Evolutionary conservation across 2,113 vertebrate species (phyloP).

Genomic region (Austrofundulus limnaeus): DNA sequence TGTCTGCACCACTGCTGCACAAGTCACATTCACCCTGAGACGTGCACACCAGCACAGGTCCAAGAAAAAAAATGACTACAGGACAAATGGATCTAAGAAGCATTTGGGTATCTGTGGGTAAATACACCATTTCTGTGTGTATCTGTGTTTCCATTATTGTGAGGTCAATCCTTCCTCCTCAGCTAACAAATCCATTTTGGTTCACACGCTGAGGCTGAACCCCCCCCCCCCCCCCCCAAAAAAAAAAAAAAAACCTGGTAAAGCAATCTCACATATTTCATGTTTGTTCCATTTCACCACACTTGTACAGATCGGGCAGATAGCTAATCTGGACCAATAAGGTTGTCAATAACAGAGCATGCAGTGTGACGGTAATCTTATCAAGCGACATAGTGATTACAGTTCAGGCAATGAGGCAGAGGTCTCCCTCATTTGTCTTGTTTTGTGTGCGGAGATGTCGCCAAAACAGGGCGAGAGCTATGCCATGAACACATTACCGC

Average conservation of each 20-base stretch:
- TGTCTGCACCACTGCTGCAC: slow-evolving; percentile 31
- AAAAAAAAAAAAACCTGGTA: too few species aligned
- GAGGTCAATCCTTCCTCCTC: not conserved
- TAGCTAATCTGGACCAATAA: slow-evolving; percentile 33
- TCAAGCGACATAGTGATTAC: slow-evolving; percentile 60
- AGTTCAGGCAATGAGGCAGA: slow-evolving; percentile 63
- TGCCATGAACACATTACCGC: slow-evolving; percentile 31
- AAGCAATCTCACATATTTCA: slow-evolving; percentile 16
- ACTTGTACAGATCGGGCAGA: slow-evolving; percentile 23
- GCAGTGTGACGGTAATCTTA: slow-evolving; percentile 56
- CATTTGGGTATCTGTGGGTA: slow-evolving; percentile 9
- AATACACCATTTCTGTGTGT: not conserved
- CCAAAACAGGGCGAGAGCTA: slow-evolving; percentile 49
- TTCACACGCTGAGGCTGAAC: not conserved
- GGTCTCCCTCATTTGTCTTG: slow-evolving; percentile 58
- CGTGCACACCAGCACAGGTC: slow-evolving; percentile 5
- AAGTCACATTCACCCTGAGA: slow-evolving; percentile 43
- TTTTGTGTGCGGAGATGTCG: slow-evolving; percentile 45
- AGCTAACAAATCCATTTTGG: not conserved
- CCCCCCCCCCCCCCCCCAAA: too few species aligned
- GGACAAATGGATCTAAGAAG: not conserved
- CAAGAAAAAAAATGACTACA: not conserved
- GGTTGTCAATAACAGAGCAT: slow-evolving; percentile 48
- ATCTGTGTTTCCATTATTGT: not conserved
- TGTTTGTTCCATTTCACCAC: slow-evolving; percentile 30